Base-by-base conservation (phyloP, 2,888 invertebrate genomes). In the Microplitis manilae region DNA sequence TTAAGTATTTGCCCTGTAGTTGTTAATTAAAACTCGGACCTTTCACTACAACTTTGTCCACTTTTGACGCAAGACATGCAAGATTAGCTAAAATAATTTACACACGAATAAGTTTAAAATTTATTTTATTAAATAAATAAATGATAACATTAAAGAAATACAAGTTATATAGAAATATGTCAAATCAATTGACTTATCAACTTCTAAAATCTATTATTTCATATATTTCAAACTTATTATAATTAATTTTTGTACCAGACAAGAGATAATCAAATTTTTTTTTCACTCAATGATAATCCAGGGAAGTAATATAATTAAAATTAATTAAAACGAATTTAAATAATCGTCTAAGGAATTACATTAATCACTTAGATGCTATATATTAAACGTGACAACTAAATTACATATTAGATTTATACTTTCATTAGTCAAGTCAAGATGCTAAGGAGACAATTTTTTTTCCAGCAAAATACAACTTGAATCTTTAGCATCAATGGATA, bases 401-500 rank as follows among this genome's bases (percentile, higher is more conserved):
- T 64, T 30, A 15, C 39, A 73, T 15, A 73, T 15, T 64, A 62
- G 20, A 64, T 61, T 73, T 41, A 13, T 39, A 68, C 15, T 69
- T 68, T 75, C 69, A 74, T 68, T 73, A 72, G 9, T 75, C 76
- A 80, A 79, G 81, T 80, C 79, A 78, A 79, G 75, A 73, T 81
- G 79, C 81, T 80, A 82, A 81, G 80, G 81, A 78, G 82, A 81
- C 80, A 81, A 81, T 81, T 76, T 79, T 79, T 77, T 74, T 79
- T 79, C 79, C 80, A 82, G 81, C 80, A 79, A 82, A 81, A 77
- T 80, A 78, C 77, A 78, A 78, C 80, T 82, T 80, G 81, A 81
- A 79, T 79, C 78, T 81, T 82, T 78, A 79, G 79, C 82, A 72
- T 81, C 76, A 74, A 77, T 80, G 78, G 76, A 50, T 74, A 73